Base-by-base conservation (phyloP, 2,888 invertebrate species). In the Ectemnius continuus region DNA sequence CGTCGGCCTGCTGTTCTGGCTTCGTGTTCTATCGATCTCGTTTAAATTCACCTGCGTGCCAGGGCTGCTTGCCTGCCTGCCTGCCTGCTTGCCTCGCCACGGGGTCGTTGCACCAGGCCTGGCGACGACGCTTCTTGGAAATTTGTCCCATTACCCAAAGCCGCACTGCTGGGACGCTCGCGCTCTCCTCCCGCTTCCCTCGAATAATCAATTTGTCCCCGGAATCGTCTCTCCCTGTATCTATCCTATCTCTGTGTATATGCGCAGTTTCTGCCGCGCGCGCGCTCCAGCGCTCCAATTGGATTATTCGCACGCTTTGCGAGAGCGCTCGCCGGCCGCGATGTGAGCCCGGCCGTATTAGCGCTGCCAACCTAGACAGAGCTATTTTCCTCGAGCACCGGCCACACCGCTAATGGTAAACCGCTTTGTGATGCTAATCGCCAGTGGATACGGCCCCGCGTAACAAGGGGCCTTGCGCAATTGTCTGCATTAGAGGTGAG, bases 1-100 rank as follows among this genome's bases (percentile, higher is more conserved):
- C 36, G 36, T 6, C 11, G 36, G 36, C 36, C 36, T 36, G 36
- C 36, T 36, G 36, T 36, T 23, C 23, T 23, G 23, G 36, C 36
- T 36, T 11, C 36, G 36, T 36, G 36, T 58, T 52, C 67, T 13
- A 58, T 20, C 67, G 36, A 60, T 75, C 75, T 74, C 61, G 70
- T 74, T 77, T 67, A 67, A 68, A 71, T 80, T 67, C 81, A 73
- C 73, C 81, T 71, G 74, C 69, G 67, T 61, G 62, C 26, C 28
- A 20, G 20, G 18, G 45, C 23, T 20, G 36, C 48, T 28, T 36
- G 36, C 47, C 66, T 58, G n/a, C n/a, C n/a, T n/a, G n/a, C n/a
- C n/a, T n/a, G n/a, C n/a, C 23, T 20, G 36, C 48, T 28, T 36
- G 36, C 47, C 66, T 58, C 23, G 18, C 65, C 20, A n/a, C n/a